Percentiles rank a stretch among this genome's conserved stretches.
phyloP scores from a whole-genome alignment of 2,113 vertebrate genomes.

The Rhabdomys dilectus region DNA sequence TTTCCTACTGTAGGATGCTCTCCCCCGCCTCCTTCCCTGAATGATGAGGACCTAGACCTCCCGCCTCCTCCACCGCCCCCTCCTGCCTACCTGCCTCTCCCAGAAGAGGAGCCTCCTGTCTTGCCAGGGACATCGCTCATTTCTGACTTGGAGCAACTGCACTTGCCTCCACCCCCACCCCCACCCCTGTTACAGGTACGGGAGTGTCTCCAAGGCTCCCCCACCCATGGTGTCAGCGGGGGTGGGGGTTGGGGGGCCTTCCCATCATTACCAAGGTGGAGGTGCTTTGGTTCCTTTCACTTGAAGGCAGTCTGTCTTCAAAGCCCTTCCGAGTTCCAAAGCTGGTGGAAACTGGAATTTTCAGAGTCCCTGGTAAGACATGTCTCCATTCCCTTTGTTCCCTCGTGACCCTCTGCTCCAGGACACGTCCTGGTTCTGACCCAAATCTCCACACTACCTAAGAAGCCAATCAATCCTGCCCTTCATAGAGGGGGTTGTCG shows the following conservation, averaged over 20 bases:
- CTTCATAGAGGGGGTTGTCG: neutral
- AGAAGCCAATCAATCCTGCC: neutral
- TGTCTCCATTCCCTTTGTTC: neutral
- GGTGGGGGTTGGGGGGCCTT: rapidly evolving
- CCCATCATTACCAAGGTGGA: neutral
- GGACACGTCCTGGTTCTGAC: neutral
- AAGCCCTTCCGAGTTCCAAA: neutral
- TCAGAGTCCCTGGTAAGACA: neutral
- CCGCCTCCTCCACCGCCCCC: constrained; percentile 76
- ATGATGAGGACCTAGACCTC: constrained; percentile 35
- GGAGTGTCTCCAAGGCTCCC: neutral
- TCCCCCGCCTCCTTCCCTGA: neutral
- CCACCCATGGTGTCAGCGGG: neutral
- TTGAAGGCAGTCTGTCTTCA: neutral
- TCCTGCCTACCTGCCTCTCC: neutral
- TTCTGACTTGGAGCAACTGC: constrained; percentile 83
- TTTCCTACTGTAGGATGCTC: constrained; percentile 63
- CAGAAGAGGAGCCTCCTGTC: neutral
- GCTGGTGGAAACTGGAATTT: neutral
- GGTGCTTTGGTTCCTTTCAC: neutral
- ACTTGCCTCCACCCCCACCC: constrained; percentile 60
- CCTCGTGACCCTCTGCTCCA: neutral
- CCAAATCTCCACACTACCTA: neutral
- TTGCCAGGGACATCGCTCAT: rapidly evolving
- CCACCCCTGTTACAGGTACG: constrained; percentile 81